phyloP scores from a whole-genome alignment of 2,888 invertebrate species.

The Mesochorus sp. region DNA sequence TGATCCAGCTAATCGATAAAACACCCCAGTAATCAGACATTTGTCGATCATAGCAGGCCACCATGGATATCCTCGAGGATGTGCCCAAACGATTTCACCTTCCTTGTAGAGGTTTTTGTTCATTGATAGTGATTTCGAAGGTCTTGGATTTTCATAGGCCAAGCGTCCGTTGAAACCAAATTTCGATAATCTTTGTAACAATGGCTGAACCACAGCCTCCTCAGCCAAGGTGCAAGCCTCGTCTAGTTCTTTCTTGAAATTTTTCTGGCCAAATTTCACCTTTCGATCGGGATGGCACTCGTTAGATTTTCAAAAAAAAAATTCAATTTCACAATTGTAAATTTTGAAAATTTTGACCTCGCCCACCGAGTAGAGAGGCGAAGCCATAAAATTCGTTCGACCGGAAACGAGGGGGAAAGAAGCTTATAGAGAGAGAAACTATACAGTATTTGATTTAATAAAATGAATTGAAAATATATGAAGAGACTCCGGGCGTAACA shows the following conservation, averaged over 20 bases:
- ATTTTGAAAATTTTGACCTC: neutral
- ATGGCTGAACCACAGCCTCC: neutral
- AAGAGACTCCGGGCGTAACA: neutral
- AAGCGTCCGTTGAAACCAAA: neutral
- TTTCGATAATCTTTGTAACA: neutral
- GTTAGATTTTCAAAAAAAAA: neutral
- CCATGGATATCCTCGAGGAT: constrained; percentile 85
- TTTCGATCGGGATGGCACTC: no score
- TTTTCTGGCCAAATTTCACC: constrained; percentile 11
- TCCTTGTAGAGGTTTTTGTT: constrained; percentile 82
- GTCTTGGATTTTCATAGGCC: no score
- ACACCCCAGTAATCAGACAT: constrained; percentile 84
- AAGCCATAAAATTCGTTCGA: no score
- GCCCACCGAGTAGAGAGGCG: no score
- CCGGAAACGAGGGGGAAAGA: no score
- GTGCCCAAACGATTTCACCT: constrained; percentile 88
- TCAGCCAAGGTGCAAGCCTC: constrained; percentile 3
- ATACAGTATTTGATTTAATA: no score
- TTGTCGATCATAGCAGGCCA: constrained; percentile 90
- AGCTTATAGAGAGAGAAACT: no score
- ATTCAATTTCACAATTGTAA: neutral
- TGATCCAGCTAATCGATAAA: no score
- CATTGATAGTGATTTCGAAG: no score
- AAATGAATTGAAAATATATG: neutral
- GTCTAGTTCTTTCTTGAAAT: neutral